These are phyloP conservation scores for Leptodactylus fuscus DNA, from an alignment of 2,113 vertebrate species.

Conservation along the genomic window DNA sequence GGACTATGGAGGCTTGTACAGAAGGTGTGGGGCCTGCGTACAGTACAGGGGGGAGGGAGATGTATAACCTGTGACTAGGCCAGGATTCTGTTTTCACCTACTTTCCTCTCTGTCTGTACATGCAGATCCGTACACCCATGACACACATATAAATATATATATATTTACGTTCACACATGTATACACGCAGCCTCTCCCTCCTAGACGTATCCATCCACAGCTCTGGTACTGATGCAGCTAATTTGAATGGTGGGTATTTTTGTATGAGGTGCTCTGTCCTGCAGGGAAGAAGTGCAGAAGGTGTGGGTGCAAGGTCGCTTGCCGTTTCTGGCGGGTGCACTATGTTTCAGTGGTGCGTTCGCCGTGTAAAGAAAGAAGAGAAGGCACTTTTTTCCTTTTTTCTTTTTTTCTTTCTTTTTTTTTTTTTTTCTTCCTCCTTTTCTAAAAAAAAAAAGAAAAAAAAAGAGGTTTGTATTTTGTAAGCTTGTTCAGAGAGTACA, in stretches of 20 bases:
- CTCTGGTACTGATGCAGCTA: slow-evolving; percentile 69
- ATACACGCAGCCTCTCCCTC: slow-evolving; percentile 22
- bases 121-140: slow-evolving; percentile 20
- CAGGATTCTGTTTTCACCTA: slow-evolving; percentile 79
- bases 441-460: slow-evolving; percentile 62
- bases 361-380: slow-evolving; percentile 74
- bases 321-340: slow-evolving; percentile 73
- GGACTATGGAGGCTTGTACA: slow-evolving; percentile 71
- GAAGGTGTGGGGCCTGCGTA: slow-evolving; percentile 23
- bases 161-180: slow-evolving; percentile 23
- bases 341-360: slow-evolving; percentile 78
- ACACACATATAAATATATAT: slow-evolving; percentile 32
- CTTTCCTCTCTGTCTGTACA: slow-evolving; percentile 15
- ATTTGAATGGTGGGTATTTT: slow-evolving; percentile 81
- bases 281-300: slow-evolving; percentile 39
- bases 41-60: slow-evolving; percentile 6
- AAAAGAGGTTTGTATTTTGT: slow-evolving; percentile 86
- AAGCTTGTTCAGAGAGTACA: slow-evolving; percentile 85
- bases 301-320: slow-evolving; percentile 67
- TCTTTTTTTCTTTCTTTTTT: slow-evolving; percentile 85
- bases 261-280: slow-evolving; percentile 80
- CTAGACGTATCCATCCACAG: slow-evolving; percentile 45
- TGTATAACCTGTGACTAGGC: neutral
- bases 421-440: slow-evolving; percentile 12
- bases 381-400: slow-evolving; percentile 91